These are phyloP conservation scores for Smithornis capensis DNA, from an alignment of 2,113 vertebrate genomes.

Conservation along the genomic window DNA sequence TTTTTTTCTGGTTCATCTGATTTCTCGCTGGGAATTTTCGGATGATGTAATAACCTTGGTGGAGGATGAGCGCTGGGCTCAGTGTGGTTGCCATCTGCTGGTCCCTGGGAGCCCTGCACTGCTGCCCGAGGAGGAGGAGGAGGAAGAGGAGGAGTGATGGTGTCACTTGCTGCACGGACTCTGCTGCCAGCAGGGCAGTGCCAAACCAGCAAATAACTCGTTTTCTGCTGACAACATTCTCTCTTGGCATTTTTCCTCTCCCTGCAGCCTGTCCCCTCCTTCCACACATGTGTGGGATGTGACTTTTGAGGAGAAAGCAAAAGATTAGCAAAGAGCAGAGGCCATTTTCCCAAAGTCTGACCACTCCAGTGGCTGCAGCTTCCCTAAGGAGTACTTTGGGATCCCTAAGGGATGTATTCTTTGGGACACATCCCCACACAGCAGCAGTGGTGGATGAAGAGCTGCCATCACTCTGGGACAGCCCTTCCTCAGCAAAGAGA, in stretches of 20 bases:
- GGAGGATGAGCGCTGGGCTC: not conserved
- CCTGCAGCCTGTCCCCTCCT: not conserved
- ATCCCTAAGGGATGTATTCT: no score
- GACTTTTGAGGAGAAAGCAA: not conserved
- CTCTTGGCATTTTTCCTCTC: not conserved
- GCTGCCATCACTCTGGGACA: not conserved
- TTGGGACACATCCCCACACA: not conserved
- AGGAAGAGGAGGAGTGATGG: not conserved
- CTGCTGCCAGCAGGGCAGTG: not conserved
- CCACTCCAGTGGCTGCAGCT: not conserved
- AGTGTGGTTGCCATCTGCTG: slow-evolving; percentile 71
- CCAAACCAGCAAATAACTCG: not conserved
- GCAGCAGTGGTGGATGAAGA: not conserved
- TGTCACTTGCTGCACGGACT: not conserved
- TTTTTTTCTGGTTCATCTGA: not conserved
- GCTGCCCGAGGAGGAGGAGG: not conserved
- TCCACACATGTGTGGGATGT: not conserved
- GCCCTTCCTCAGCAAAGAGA: not conserved
- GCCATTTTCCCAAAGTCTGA: not conserved
- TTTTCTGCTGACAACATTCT: not conserved
- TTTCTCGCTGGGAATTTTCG: slow-evolving; percentile 31
- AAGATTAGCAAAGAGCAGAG: not conserved
- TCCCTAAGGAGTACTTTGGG: no score
- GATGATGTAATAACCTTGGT: slow-evolving; percentile 68
- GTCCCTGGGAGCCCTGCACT: slow-evolving; percentile 16